Percentiles rank a stretch among this genome's conserved stretches.
phyloP scores from a whole-genome alignment of 2,113 vertebrate species.

The Sinocyclocheilus maitianheensis region DNA sequence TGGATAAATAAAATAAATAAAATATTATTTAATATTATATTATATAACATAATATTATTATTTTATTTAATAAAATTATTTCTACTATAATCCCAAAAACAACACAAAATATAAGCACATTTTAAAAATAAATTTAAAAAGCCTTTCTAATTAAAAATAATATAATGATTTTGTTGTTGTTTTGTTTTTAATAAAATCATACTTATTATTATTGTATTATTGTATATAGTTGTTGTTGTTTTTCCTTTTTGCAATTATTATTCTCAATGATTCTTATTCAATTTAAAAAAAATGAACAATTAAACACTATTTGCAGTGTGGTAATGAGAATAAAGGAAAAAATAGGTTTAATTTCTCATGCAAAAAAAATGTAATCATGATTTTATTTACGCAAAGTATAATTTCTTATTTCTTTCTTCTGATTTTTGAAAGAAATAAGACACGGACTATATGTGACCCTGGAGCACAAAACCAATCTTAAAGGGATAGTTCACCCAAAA shows the following conservation, averaged over 20 bases:
- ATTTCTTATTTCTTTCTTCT: neutral
- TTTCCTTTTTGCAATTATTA: neutral
- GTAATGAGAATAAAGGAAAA: neutral
- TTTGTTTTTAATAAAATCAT: too few relatives aligned
- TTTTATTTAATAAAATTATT: neutral
- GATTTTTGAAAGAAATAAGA: neutral
- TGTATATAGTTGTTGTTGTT: neutral
- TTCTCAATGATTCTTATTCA: neutral
- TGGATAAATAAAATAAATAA: too few relatives aligned
- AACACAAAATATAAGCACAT: neutral
- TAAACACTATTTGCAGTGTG: neutral
- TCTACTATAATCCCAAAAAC: neutral
- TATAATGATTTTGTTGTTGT: too few relatives aligned
- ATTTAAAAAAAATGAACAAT: too few relatives aligned
- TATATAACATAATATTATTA: too few relatives aligned
- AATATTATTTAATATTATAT: too few relatives aligned
- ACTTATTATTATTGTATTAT: neutral
- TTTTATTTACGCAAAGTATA: neutral
- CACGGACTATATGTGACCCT: neutral
- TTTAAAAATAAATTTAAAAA: neutral
- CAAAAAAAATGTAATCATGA: neutral
- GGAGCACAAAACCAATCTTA: too few relatives aligned
- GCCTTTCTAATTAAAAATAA: neutral
- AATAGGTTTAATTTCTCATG: neutral
- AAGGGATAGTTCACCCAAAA: too few relatives aligned